phyloP scores from a whole-genome alignment of 2,113 vertebrate species.

The Limnothrissa miodon region DNA sequence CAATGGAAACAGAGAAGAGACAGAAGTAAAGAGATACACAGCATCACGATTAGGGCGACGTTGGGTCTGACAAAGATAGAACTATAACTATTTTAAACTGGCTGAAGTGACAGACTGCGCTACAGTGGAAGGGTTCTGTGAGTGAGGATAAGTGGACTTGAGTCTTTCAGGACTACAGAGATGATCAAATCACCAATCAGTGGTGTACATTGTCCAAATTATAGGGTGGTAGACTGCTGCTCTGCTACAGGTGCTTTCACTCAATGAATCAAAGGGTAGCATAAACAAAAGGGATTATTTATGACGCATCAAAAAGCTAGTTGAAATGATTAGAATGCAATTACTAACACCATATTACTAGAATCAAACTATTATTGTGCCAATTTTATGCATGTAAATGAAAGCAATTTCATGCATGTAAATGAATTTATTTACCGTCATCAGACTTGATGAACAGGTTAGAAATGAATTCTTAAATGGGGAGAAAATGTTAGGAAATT shows the following conservation, averaged over 20 bases:
- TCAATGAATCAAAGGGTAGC: not conserved
- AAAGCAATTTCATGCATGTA: slow-evolving; percentile 11
- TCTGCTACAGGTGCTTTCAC: not conserved
- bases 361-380: not conserved
- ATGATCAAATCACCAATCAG: not conserved
- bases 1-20: slow-evolving; percentile 50
- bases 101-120: slow-evolving; percentile 3
- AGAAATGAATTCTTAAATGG: slow-evolving; percentile 18
- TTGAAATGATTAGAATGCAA: slow-evolving; percentile 2
- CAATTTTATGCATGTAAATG: slow-evolving; percentile 8
- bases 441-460: not conserved
- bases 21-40: slow-evolving; percentile 5
- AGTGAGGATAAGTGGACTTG: slow-evolving; percentile 32
- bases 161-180: not conserved
- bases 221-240: not conserved
- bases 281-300: not conserved
- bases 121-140: slow-evolving; percentile 29
- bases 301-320: slow-evolving; percentile 1
- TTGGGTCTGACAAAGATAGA: slow-evolving; percentile 25
- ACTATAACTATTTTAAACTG: slow-evolving; percentile 13
- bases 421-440: not conserved
- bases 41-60: slow-evolving; percentile 7
- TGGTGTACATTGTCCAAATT: not conserved
- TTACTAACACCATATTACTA: slow-evolving; percentile 10
- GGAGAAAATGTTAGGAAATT: slow-evolving; percentile 17